Evolutionary conservation across 2,888 invertebrate genomes (phyloP), one percentile per base, ranked within the genome.

Genomic region (Andrena flavipes): DNA sequence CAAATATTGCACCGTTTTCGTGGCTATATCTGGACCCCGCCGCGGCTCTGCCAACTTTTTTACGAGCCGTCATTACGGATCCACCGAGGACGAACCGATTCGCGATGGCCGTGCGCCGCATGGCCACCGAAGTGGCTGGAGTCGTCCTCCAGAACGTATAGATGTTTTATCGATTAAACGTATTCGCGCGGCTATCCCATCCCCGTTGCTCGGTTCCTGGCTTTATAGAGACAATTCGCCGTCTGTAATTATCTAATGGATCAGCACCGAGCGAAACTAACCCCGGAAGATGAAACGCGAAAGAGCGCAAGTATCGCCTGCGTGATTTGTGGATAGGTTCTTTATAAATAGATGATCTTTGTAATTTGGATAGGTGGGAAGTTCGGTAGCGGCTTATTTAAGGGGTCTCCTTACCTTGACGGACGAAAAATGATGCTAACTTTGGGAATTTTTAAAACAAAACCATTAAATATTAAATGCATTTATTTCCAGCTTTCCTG

Each of bases 1-100:
- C 82, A 88, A 80, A 85, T 63, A 67, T 60, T 62, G 51, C 79
- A 51, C 68, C 74, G 64, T 67, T 42, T 56, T 51, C 51, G 29
- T n/a, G 13, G 60, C 42, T 35, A 23, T 35, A 42, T 30, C 30
- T 51, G 20, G 42, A 16, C 8, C 48, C 13, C 35, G 35, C 20
- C 8, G 13, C 51, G 8, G 8, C 60, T 20, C 10, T 56, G 80
- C 79, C 80, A 79, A 79, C 30, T 71, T 79, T 79, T 76, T 80
- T 80, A 74, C 69, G 72, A 59, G 16, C 56, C 49, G 26, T 75
- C 76, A 54, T 85, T 80, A 60, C 68, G 54, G 29, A 29, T 59
- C 56, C 64, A n/a, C 60, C 35, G 30, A 60, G 30, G 26, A 56
- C 63, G 54, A 70, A 30, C 64, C 71, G 63, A 80, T 82, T 71